Percentiles rank a stretch among this genome's conserved stretches.
phyloP scores from a whole-genome alignment of 2,888 invertebrate genomes.

The Conops quadrifasciatus region DNA sequence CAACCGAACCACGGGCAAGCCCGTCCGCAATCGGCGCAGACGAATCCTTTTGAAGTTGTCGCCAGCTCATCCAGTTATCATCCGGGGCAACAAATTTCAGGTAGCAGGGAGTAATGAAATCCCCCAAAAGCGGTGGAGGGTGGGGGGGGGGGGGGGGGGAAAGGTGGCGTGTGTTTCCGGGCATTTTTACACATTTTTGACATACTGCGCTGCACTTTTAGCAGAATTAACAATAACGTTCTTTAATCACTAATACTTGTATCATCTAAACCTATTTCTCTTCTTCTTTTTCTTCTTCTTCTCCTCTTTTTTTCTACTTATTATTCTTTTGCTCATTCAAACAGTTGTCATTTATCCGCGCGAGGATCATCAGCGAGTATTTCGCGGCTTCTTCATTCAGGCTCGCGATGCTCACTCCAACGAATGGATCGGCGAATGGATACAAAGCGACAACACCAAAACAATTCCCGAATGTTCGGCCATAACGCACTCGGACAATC shows the following conservation, averaged over 20 bases:
- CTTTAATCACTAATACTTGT: too few species aligned
- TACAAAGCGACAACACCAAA: constrained; percentile 77
- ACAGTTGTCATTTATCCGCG: constrained; percentile 57
- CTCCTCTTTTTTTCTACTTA: neutral
- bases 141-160: too few species aligned
- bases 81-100: constrained; percentile 76
- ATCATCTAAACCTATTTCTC: too few species aligned
- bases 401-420: constrained; percentile 77
- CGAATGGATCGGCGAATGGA: constrained; percentile 80
- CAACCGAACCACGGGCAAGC: constrained; percentile 80
- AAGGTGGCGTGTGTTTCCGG: too few species aligned
- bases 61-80: constrained; percentile 73
- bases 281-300: neutral
- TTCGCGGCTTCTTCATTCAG: constrained; percentile 86
- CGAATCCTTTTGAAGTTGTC: constrained; percentile 74
- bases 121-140: too few species aligned
- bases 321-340: constrained; percentile 19
- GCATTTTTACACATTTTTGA: too few species aligned
- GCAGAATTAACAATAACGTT: neutral
- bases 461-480: constrained; percentile 81
- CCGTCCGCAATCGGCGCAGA: constrained; percentile 71
- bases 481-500: constrained; percentile 80
- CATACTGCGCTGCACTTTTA: neutral
- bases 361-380: constrained; percentile 62
- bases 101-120: constrained; percentile 64